phyloP scores from a whole-genome alignment of 2,797 vertebrate genomes.

The Botia almorhae region DNA sequence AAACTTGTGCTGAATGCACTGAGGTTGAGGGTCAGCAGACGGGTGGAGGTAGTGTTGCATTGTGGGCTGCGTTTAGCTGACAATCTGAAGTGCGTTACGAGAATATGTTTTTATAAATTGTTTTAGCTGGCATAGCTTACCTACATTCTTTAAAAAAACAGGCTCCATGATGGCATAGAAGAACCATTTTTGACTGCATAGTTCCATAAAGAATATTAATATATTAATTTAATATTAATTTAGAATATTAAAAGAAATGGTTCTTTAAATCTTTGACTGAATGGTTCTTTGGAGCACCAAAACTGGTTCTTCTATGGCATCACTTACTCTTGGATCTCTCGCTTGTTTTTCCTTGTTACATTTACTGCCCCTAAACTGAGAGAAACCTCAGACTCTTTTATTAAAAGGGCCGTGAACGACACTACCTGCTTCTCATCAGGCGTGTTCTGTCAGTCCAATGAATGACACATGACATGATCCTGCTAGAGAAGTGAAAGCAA shows the following conservation, averaged over 20 bases:
- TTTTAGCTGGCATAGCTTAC: not conserved
- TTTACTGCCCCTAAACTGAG: too few species aligned
- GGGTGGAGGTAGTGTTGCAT: conserved; percentile 54
- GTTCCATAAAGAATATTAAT: not conserved
- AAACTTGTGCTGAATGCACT: conserved; percentile 64
- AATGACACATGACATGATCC: not conserved
- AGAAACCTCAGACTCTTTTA: too few species aligned
- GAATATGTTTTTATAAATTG: not conserved
- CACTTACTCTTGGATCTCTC: too few species aligned
- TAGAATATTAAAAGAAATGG: too few species aligned
- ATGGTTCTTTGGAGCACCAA: too few species aligned
- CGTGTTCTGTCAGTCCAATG: not conserved
- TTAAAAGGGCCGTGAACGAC: too few species aligned
- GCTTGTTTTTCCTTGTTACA: too few species aligned
- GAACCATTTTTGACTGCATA: not conserved
- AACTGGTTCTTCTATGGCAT: too few species aligned
- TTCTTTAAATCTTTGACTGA: too few species aligned
- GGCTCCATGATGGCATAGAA: too few species aligned
- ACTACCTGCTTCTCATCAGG: too few species aligned
- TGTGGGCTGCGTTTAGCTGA: conserved; percentile 41
- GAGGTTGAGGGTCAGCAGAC: conserved; percentile 40
- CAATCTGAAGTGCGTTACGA: not conserved
- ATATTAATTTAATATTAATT: too few species aligned
- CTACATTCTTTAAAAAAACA: not conserved
- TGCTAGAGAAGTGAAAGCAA: conserved; percentile 51